phyloP scores from a whole-genome alignment of 2,113 vertebrate species.

The Capreolus pygargus region DNA sequence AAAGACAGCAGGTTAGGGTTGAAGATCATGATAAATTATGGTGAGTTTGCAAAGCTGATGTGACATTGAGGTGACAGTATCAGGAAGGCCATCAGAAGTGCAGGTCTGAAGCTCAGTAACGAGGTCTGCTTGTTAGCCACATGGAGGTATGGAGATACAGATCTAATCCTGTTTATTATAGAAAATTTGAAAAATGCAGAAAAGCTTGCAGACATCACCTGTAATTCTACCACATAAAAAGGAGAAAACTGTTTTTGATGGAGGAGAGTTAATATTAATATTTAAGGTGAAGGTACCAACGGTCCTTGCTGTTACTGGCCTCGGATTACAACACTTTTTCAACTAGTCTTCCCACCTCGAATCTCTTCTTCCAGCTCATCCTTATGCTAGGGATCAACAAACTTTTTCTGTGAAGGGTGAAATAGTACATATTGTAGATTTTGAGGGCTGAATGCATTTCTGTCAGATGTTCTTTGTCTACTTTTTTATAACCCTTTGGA shows the following conservation, averaged over 20 bases:
- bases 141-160: background rate
- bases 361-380: background rate
- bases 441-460: background rate
- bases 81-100: background rate
- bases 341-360: background rate
- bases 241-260: background rate
- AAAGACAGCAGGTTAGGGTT: background rate
- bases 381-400: background rate
- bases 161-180: background rate
- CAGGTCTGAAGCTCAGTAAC: background rate
- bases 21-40: background rate
- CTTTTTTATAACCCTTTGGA: background rate
- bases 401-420: background rate
- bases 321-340: background rate
- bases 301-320: background rate
- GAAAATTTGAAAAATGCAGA: background rate
- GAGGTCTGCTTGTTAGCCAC: background rate
- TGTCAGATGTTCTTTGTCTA: background rate
- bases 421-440: background rate
- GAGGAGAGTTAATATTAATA: background rate
- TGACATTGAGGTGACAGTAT: background rate
- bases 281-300: background rate
- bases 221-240: background rate
- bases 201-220: background rate
- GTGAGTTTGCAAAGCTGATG: background rate